Evolutionary conservation across 1,140 invertebrate species (phyloP).

Genomic region (Cyrtorhinus lividipennis): DNA sequence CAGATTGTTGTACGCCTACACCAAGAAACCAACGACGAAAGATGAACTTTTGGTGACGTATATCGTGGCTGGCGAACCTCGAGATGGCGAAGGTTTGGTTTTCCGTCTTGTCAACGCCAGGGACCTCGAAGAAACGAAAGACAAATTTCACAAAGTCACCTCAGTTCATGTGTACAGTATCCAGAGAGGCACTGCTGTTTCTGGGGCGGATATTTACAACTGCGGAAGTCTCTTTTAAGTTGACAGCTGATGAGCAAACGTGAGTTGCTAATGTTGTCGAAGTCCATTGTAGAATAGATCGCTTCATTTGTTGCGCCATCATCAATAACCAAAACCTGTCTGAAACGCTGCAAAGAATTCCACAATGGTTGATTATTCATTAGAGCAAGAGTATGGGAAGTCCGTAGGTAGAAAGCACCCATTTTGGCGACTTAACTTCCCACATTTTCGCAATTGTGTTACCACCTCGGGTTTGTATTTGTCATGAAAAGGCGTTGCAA

Average conservation of each 20-base stretch:
- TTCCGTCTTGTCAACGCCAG: neutral
- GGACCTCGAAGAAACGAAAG: neutral
- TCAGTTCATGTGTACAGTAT: slow-evolving; percentile 4
- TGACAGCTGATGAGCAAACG: neutral
- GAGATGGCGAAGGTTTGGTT: neutral
- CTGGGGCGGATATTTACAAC: slow-evolving; percentile 2
- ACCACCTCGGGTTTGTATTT: neutral
- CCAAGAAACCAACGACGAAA: neutral
- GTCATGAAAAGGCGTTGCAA: too few relatives aligned
- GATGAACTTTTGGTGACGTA: slow-evolving; percentile 13
- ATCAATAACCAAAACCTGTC: too few relatives aligned
- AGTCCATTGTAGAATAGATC: neutral
- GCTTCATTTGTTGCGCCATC: too few relatives aligned
- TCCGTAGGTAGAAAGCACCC: too few relatives aligned
- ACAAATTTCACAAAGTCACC: neutral
- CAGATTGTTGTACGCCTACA: slow-evolving; percentile 11
- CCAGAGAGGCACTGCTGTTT: neutral
- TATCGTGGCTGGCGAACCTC: slow-evolving; percentile 10
- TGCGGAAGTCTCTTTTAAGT: neutral
- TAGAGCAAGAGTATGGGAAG: too few relatives aligned
- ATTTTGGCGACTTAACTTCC: too few relatives aligned
- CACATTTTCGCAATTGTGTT: too few relatives aligned
- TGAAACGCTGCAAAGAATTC: too few relatives aligned
- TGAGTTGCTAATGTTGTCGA: neutral
- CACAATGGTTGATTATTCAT: too few relatives aligned